phyloP scores from a whole-genome alignment of 2,797 vertebrate species.

The Spondyliosoma cantharus region DNA sequence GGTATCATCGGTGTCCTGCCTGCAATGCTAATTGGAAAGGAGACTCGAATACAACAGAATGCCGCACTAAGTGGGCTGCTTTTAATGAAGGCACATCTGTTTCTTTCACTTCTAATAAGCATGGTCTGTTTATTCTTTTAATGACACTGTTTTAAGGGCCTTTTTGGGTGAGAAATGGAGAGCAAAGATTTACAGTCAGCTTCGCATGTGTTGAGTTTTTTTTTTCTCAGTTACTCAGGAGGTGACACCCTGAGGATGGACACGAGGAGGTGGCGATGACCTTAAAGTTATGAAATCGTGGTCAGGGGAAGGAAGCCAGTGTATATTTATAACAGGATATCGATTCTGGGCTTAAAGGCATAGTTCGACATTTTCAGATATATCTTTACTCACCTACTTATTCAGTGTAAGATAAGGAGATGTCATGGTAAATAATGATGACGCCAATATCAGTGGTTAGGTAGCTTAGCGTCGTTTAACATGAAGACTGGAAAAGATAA shows the following conservation, averaged over 20 bases:
- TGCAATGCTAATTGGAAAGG: conserved; percentile 32
- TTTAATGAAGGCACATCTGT: conserved; percentile 66
- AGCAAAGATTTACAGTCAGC: conserved; percentile 10
- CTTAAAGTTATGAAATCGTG: neutral
- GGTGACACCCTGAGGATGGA: neutral
- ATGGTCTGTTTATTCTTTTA: conserved; percentile 57
- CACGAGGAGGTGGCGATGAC: neutral
- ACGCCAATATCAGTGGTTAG: neutral
- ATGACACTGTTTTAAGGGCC: conserved; percentile 50
- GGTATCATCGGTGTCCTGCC: conserved; percentile 9
- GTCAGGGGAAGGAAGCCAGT: neutral
- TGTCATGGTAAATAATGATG: too few relatives aligned
- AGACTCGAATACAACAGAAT: conserved; percentile 31
- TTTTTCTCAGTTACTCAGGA: conserved; percentile 19
- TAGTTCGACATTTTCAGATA: neutral
- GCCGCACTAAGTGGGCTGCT: conserved; percentile 49
- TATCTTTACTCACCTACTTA: neutral
- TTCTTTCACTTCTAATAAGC: conserved; percentile 57
- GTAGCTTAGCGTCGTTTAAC: neutral
- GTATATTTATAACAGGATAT: neutral
- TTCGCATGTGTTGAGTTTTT: conserved; percentile 5
- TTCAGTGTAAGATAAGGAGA: neutral
- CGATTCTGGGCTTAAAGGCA: neutral
- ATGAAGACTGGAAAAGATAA: neutral
- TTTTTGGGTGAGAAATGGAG: conserved; percentile 11